Conservation (phyloP, 2,113 vertebrate species). For the Ellobius talpinus region DNA sequence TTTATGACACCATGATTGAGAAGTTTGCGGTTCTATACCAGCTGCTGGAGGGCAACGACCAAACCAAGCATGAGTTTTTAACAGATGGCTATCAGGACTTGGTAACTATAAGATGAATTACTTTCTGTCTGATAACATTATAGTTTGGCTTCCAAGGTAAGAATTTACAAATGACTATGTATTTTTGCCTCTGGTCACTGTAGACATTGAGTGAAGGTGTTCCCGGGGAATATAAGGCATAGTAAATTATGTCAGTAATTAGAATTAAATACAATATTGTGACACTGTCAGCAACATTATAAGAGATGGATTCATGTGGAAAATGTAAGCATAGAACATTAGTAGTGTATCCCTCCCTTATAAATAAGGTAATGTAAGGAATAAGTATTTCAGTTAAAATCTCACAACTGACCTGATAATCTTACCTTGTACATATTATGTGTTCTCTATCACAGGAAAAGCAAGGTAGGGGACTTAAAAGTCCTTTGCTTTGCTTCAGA, state of each 20-base stretch:
- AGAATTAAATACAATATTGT: neutral
- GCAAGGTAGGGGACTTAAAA: neutral
- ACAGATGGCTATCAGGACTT: constrained; percentile 99
- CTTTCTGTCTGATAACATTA: constrained; percentile 63
- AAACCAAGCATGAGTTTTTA: constrained; percentile 91
- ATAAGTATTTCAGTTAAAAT: neutral
- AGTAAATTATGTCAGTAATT: neutral
- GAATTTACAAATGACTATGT: neutral
- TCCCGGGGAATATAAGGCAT: neutral
- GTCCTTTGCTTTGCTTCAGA: neutral
- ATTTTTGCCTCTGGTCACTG: neutral
- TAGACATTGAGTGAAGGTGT: neutral
- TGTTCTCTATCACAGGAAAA: neutral
- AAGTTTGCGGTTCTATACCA: constrained; percentile 94
- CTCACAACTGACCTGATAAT: neutral
- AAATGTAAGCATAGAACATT: neutral
- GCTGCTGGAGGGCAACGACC: constrained; percentile 86
- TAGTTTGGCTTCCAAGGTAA: constrained; percentile 54
- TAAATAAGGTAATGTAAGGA: neutral
- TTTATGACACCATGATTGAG: constrained; percentile 95
- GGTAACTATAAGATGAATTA: constrained; percentile 89
- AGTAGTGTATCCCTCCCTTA: neutral
- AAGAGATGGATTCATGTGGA: neutral
- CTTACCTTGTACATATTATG: neutral
- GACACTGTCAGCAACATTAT: neutral